Conservation (phyloP, 2,113 vertebrate genomes). For the Pelvicachromis taeniatus region DNA sequence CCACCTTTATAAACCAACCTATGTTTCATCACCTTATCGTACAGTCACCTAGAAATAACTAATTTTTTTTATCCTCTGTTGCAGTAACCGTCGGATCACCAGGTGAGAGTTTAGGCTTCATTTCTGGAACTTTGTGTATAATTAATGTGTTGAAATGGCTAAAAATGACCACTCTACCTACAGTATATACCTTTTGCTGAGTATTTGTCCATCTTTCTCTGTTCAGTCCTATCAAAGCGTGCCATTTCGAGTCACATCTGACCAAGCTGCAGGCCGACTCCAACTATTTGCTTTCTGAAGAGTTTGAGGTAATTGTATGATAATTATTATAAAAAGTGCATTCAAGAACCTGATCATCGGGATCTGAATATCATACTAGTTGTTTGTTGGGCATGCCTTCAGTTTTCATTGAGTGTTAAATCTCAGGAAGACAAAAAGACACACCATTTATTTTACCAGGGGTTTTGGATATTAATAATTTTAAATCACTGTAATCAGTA, state of each 20-base stretch:
- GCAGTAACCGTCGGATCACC: constrained; percentile 82
- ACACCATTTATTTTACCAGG: background rate
- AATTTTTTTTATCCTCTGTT: constrained; percentile 26
- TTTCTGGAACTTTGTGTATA: background rate
- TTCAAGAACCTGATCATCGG: background rate
- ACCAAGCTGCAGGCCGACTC: constrained; percentile 91
- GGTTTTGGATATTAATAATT: background rate
- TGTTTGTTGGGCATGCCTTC: background rate
- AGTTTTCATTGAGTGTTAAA: background rate
- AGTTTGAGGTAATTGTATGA: constrained; percentile 85
- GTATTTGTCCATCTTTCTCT: background rate
- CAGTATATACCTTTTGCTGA: background rate
- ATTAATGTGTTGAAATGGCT: background rate
- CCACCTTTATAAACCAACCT: background rate
- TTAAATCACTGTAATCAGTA: background rate
- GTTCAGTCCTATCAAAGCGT: constrained; percentile 83
- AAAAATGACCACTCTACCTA: background rate
- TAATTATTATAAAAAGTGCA: background rate
- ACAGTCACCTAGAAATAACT: background rate
- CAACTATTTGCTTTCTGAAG: constrained; percentile 93
- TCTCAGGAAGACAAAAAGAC: background rate
- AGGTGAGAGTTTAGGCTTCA: constrained; percentile 69
- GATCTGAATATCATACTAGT: background rate
- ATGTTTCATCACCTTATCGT: background rate
- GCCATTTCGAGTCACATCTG: constrained; percentile 88